These are phyloP conservation scores for Hemicrepidius hirtus DNA, from an alignment of 2,888 invertebrate genomes.

Conservation along the genomic window DNA sequence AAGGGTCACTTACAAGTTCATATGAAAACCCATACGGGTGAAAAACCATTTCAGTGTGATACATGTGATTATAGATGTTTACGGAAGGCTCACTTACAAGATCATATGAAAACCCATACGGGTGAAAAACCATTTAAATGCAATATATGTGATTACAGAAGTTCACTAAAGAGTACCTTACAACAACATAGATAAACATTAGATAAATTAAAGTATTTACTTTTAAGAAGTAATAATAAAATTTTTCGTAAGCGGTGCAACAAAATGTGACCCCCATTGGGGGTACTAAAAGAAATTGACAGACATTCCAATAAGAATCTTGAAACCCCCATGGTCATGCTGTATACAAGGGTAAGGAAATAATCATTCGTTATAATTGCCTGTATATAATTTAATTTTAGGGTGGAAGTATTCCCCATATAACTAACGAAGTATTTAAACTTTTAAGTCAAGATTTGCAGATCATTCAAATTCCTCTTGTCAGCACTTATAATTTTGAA, in stretches of 20 bases:
- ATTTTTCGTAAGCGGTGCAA: slow-evolving; percentile 78
- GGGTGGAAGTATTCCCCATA: slow-evolving; percentile 89
- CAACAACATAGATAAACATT: no score
- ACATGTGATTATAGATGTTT: no score
- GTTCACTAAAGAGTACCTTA: no score
- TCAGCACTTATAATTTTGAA: slow-evolving; percentile 78
- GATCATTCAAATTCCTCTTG: slow-evolving; percentile 83
- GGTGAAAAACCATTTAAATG: no score
- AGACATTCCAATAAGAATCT: slow-evolving; percentile 75
- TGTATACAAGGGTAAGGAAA: slow-evolving; percentile 82
- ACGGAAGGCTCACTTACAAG: no score
- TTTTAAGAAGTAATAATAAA: slow-evolving; percentile 77
- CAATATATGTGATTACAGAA: no score
- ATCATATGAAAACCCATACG: no score
- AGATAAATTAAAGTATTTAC: no score
- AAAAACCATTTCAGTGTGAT: no score
- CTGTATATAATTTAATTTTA: slow-evolving; percentile 66
- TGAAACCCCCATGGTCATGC: slow-evolving; percentile 84
- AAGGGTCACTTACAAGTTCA: no score
- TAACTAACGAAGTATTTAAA: slow-evolving; percentile 85
- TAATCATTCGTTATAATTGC: background rate
- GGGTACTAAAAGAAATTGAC: slow-evolving; percentile 76
- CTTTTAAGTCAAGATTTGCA: slow-evolving; percentile 77
- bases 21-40: no score
- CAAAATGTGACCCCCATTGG: slow-evolving; percentile 80